A percentile compares a stretch with the other conserved stretches of the same genome.
Conservation (phyloP, 2,797 vertebrate genomes). For the Choloepus didactylus region DNA sequence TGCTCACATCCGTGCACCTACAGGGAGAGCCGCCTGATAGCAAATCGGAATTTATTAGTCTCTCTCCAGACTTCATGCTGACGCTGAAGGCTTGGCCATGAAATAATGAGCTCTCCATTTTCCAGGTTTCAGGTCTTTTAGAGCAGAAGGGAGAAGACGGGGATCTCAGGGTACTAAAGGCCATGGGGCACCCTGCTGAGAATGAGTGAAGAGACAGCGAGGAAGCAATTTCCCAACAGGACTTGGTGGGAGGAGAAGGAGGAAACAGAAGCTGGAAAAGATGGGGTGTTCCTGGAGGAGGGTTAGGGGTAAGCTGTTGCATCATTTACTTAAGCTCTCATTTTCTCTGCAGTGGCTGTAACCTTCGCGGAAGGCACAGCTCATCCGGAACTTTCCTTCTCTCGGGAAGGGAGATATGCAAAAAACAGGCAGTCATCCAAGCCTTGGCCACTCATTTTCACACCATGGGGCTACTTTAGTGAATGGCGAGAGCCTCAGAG, state of each 20-base stretch:
- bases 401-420: conserved; percentile 45
- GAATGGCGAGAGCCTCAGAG: conserved; percentile 31
- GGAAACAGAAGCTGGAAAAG: not conserved
- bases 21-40: not conserved
- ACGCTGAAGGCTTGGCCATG: not conserved
- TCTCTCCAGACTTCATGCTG: not conserved
- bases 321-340: not conserved
- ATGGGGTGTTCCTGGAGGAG: not conserved
- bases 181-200: not conserved
- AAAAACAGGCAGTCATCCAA: conserved; percentile 13
- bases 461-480: conserved; percentile 47
- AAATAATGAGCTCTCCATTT: not conserved
- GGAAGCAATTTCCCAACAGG: not conserved
- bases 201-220: not conserved
- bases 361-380: conserved; percentile 53
- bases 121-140: not conserved
- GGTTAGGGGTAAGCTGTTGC: not conserved
- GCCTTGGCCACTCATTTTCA: conserved; percentile 50
- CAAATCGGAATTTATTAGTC: not conserved
- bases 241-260: not conserved
- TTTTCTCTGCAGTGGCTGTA: conserved; percentile 67
- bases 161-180: not conserved
- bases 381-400: conserved; percentile 65
- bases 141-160: not conserved
- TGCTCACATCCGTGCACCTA: not conserved